Conservation (phyloP, 2,113 vertebrate genomes). For the Nycticorax nycticorax region DNA sequence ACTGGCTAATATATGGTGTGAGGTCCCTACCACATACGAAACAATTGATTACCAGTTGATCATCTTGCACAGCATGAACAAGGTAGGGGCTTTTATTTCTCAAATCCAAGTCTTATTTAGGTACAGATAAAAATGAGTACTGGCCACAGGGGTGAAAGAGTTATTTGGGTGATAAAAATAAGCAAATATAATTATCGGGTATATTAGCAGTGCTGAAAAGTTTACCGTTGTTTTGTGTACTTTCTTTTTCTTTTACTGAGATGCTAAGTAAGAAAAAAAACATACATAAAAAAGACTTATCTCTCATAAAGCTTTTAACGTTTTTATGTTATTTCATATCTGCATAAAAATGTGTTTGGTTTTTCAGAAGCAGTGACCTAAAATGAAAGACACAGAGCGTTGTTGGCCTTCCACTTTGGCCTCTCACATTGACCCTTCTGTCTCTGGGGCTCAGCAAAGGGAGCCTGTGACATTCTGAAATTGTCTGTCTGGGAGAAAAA, state of each 20-base stretch:
- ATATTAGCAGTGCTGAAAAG: not conserved
- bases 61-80: not conserved
- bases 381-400: not conserved
- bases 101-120: not conserved
- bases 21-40: not conserved
- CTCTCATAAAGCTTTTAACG: not conserved
- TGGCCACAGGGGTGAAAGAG: not conserved
- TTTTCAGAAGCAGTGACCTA: not conserved
- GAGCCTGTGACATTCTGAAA: not conserved
- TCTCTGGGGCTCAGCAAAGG: not conserved
- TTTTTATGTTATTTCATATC: not conserved
- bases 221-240: not conserved
- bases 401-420: not conserved
- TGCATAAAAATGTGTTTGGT: not conserved
- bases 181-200: not conserved
- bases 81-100: not conserved
- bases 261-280: not conserved
- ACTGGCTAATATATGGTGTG: accelerated
- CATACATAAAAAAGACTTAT: not conserved
- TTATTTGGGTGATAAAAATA: not conserved
- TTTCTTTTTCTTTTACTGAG: not conserved
- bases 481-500: not conserved
- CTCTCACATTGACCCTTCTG: not conserved
- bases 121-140: not conserved
- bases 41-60: not conserved